These are phyloP conservation scores for Agrochola lychnidis DNA, from an alignment of 2,888 invertebrate species.

Conservation along the genomic window DNA sequence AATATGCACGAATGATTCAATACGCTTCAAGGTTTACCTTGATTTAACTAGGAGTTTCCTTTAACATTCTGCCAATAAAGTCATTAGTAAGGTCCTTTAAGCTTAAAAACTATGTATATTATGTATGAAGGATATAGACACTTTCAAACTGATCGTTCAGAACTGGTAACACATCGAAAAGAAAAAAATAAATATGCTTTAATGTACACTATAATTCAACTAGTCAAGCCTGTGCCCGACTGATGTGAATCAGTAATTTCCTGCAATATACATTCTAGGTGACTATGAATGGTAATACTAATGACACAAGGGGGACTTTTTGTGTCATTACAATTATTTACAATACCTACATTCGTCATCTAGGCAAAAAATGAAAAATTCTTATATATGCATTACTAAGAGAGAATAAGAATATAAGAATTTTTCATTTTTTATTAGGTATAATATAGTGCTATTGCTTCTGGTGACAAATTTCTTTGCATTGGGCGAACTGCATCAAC, in stretches of 20 bases:
- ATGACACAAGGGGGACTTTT: no score
- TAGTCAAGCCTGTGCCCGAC: background rate
- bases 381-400: background rate
- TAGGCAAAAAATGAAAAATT: background rate
- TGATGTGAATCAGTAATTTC: background rate
- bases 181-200: no score
- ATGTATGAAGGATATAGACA: background rate
- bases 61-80: background rate
- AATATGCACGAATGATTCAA: constrained; percentile 26
- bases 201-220: background rate
- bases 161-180: background rate
- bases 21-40: constrained; percentile 42
- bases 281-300: background rate
- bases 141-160: background rate
- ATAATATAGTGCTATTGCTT: background rate
- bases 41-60: constrained; percentile 14
- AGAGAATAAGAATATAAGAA: no score
- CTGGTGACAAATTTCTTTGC: background rate
- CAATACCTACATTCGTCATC: background rate
- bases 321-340: background rate
- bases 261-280: background rate
- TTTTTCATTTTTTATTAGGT: no score
- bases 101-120: background rate
- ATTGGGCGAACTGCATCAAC: background rate
- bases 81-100: background rate